These are phyloP conservation scores for Indri indri DNA, from an alignment of 2,113 vertebrate species.

Conservation along the genomic window DNA sequence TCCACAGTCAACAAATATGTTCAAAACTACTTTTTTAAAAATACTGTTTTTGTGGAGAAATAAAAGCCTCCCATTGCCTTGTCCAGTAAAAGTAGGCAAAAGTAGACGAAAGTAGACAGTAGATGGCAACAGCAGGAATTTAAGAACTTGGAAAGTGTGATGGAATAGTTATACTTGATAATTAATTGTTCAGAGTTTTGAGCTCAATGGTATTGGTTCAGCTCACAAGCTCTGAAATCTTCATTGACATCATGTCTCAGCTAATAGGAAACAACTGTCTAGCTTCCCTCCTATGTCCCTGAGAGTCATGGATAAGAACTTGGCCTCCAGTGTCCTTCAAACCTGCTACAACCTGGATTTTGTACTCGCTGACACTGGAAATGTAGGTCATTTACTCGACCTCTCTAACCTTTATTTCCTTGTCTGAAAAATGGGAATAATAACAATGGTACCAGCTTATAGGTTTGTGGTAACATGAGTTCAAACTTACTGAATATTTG, in stretches of 20 bases:
- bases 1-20: not conserved
- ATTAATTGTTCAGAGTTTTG: slow-evolving; percentile 11
- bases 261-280: not conserved
- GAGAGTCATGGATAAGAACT: not conserved
- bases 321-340: not conserved
- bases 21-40: not conserved
- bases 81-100: not conserved
- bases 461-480: not conserved
- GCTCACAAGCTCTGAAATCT: not conserved
- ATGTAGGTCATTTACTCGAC: not conserved
- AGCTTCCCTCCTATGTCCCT: not conserved
- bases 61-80: not conserved
- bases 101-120: not conserved
- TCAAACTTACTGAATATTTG: not conserved
- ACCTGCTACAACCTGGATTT: not conserved
- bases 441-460: not conserved
- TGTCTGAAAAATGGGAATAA: not conserved
- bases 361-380: not conserved
- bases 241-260: not conserved
- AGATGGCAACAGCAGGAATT: not conserved
- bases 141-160: slow-evolving; percentile 2
- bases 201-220: not conserved
- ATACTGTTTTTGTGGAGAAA: not conserved
- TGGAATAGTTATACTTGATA: not conserved
- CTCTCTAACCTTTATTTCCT: not conserved